Conservation (phyloP, 2,888 invertebrate genomes). For the Agonum fuliginosum region DNA sequence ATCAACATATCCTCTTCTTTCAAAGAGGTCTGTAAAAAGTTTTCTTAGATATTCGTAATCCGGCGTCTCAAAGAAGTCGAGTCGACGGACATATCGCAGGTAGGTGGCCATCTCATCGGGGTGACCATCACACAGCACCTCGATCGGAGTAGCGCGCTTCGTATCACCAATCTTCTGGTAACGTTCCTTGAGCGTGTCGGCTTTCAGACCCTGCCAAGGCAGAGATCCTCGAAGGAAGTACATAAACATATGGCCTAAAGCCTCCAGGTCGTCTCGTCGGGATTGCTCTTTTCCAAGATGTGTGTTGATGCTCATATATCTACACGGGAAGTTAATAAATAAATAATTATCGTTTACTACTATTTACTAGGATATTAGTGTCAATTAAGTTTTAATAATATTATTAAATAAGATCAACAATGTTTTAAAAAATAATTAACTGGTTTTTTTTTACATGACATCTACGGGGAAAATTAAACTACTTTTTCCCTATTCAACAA, state of each 20-base stretch:
- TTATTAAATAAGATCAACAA: too few relatives aligned
- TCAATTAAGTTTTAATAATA: too few relatives aligned
- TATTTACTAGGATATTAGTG: too few relatives aligned
- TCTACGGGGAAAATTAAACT: too few relatives aligned
- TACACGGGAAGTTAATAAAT: too few relatives aligned
- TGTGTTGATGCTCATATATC: slow-evolving; percentile 99
- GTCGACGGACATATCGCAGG: slow-evolving; percentile 93
- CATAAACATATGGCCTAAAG: slow-evolving; percentile 99
- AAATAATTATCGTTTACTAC: too few relatives aligned
- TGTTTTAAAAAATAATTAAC: too few relatives aligned
- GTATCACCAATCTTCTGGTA: slow-evolving; percentile 99
- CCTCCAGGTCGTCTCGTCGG: slow-evolving; percentile 98
- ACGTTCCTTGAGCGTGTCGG: slow-evolving; percentile 98
- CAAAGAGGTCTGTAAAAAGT: slow-evolving; percentile 94
- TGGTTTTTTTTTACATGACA: too few relatives aligned
- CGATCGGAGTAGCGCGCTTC: slow-evolving; percentile 98
- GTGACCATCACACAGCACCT: slow-evolving; percentile 90
- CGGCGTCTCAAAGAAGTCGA: slow-evolving; percentile 99
- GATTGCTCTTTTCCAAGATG: slow-evolving; percentile 99
- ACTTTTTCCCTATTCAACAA: too few relatives aligned
- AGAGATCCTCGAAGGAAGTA: slow-evolving; percentile 99
- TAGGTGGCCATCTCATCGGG: slow-evolving; percentile 98
- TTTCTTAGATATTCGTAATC: slow-evolving; percentile 98
- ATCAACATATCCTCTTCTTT: slow-evolving; percentile 88
- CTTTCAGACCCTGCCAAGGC: slow-evolving; percentile 99